These are phyloP conservation scores for Molossus molossus DNA, from an alignment of 2,797 vertebrate species.

Conservation along the genomic window DNA sequence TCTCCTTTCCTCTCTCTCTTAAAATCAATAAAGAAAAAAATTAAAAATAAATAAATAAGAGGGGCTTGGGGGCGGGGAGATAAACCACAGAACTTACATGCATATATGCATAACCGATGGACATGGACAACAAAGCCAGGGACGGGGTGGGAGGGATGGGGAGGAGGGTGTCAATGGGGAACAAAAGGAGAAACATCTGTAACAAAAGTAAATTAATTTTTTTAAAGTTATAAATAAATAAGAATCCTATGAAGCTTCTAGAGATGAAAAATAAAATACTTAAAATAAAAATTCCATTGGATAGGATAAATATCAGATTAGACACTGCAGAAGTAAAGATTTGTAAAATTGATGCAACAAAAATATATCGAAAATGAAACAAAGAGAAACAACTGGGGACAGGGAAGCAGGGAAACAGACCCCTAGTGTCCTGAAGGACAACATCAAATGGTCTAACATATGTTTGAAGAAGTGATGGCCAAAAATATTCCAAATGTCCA, in stretches of 20 bases:
- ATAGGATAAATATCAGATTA: constrained; percentile 13
- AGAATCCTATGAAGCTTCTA: not conserved
- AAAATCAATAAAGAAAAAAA: too few relatives aligned
- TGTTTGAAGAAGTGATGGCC: constrained; percentile 4
- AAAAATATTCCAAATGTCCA: not conserved
- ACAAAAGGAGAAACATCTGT: too few relatives aligned
- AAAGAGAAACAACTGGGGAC: not conserved
- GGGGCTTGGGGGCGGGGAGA: too few relatives aligned
- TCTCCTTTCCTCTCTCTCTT: too few relatives aligned
- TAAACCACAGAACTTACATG: too few relatives aligned
- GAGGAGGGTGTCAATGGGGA: too few relatives aligned
- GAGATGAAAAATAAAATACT: not conserved
- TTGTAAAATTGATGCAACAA: not conserved
- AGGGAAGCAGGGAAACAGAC: not conserved
- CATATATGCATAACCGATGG: too few relatives aligned
- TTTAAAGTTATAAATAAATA: too few relatives aligned
- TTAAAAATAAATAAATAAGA: too few relatives aligned
- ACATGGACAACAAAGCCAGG: too few relatives aligned
- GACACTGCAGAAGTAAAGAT: not conserved
- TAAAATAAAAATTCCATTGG: constrained; percentile 23
- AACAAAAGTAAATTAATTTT: too few relatives aligned
- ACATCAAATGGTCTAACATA: not conserved
- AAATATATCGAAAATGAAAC: constrained; percentile 13
- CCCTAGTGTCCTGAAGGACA: not conserved
- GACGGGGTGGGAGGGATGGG: too few relatives aligned